Conservation (phyloP, 2,797 vertebrate species). For the Macropodus opercularis region DNA sequence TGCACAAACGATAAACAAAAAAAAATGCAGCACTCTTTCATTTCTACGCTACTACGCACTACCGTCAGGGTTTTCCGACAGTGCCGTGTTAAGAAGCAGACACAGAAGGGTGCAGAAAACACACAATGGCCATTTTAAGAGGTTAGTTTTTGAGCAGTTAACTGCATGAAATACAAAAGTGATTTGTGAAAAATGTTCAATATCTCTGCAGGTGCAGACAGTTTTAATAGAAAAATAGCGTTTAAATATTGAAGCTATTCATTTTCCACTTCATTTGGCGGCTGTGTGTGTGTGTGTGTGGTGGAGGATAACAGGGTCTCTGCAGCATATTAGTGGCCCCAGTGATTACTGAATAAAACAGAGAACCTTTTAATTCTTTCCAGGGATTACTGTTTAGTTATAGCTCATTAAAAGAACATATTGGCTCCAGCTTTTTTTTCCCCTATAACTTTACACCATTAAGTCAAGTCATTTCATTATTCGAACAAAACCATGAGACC, state of each 20-base stretch:
- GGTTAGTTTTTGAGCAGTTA: slow-evolving; percentile 14
- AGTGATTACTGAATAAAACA: slow-evolving; percentile 73
- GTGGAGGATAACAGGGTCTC: slow-evolving; percentile 29
- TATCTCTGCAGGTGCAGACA: slow-evolving; percentile 8
- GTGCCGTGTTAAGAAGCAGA: background rate
- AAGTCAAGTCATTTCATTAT: slow-evolving; percentile 52
- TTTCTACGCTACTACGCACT: slow-evolving; percentile 6
- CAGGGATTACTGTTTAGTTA: slow-evolving; percentile 67
- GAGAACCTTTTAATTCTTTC: slow-evolving; percentile 71
- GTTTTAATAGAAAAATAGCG: slow-evolving; percentile 13
- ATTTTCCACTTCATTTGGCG: slow-evolving; percentile 11
- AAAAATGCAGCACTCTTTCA: background rate
- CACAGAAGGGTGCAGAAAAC: background rate
- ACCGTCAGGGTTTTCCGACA: slow-evolving; percentile 1
- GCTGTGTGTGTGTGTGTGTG: slow-evolving; percentile 6
- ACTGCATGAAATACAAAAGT: slow-evolving; percentile 4
- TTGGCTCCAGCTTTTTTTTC: slow-evolving; percentile 24
- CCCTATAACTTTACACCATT: slow-evolving; percentile 57
- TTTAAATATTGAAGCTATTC: slow-evolving; percentile 17
- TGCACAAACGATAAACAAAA: background rate
- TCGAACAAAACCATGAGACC: slow-evolving; percentile 53
- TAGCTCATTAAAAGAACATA: slow-evolving; percentile 68
- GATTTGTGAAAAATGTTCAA: slow-evolving; percentile 21
- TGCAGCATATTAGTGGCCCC: slow-evolving; percentile 46
- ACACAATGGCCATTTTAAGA: slow-evolving; percentile 8